Conservation (phyloP, 2,888 invertebrate genomes). For the Dioctria linearis region DNA sequence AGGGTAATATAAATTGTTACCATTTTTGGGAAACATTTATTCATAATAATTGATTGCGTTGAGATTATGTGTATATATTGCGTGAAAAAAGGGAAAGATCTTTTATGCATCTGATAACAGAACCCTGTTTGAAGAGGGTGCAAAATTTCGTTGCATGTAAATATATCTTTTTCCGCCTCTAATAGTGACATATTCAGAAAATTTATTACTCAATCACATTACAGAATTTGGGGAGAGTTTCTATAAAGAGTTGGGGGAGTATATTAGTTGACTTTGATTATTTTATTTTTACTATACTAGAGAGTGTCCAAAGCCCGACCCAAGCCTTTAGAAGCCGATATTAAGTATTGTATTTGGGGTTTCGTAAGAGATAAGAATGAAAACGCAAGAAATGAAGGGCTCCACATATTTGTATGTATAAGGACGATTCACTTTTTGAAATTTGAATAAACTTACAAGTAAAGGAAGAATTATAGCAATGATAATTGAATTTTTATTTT, state of each 20-base stretch:
- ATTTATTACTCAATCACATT: constrained; percentile 43
- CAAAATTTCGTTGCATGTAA: constrained; percentile 22
- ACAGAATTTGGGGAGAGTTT: constrained; percentile 25
- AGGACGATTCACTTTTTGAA: too few relatives aligned
- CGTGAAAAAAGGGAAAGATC: neutral
- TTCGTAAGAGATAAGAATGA: neutral
- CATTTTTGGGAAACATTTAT: too few relatives aligned
- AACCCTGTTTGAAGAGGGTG: constrained; percentile 14
- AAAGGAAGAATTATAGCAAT: too few relatives aligned
- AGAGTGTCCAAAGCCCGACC: neutral
- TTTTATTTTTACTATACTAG: neutral
- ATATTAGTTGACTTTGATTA: constrained; percentile 31
- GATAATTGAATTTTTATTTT: too few relatives aligned
- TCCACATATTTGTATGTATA: too few relatives aligned
- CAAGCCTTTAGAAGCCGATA: neutral
- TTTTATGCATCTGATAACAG: constrained; percentile 37
- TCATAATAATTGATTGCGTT: too few relatives aligned
- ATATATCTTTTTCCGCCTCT: constrained; percentile 33
- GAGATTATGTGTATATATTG: too few relatives aligned
- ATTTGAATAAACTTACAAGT: too few relatives aligned
- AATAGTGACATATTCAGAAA: constrained; percentile 38
- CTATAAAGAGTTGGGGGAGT: neutral
- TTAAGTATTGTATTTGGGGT: too few relatives aligned
- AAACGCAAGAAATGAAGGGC: neutral
- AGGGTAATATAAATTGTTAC: too few relatives aligned